Conservation (phyloP, 1,140 invertebrate species). For the Grapholita molesta region DNA sequence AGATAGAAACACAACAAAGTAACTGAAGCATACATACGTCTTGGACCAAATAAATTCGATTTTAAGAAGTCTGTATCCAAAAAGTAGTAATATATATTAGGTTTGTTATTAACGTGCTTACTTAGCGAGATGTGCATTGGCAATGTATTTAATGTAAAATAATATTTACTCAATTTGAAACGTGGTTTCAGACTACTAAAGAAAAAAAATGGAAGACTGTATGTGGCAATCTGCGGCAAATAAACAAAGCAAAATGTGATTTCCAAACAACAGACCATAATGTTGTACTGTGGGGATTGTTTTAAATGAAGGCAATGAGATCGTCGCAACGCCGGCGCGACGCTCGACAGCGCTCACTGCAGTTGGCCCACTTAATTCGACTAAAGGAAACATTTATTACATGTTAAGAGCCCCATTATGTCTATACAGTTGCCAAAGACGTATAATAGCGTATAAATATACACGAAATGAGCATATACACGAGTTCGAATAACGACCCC, state of each 20-base stretch:
- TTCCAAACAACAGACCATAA: slow-evolving; percentile 14
- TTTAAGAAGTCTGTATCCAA: too few species aligned
- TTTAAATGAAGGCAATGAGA: slow-evolving; percentile 61
- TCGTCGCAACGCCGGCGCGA: slow-evolving; percentile 24
- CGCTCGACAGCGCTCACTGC: slow-evolving; percentile 37
- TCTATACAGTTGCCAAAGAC: slow-evolving; percentile 60
- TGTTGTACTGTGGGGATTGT: slow-evolving; percentile 43
- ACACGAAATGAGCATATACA: slow-evolving; percentile 31
- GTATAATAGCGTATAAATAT: slow-evolving; percentile 49
- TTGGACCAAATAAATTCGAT: too few species aligned
- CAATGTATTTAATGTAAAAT: too few species aligned
- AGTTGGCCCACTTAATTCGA: slow-evolving; percentile 58
- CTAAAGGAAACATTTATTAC: slow-evolving; percentile 69
- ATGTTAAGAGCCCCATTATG: slow-evolving; percentile 67
- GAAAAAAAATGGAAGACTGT: too few species aligned
- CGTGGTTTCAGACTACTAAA: too few species aligned
- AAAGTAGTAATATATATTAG: too few species aligned
- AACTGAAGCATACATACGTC: too few species aligned
- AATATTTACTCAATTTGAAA: too few species aligned
- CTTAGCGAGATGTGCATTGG: too few species aligned
- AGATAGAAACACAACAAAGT: too few species aligned
- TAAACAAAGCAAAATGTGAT: slow-evolving; percentile 2
- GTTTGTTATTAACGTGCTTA: too few species aligned
- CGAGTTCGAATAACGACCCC: slow-evolving; percentile 4
- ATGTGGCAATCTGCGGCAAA: background rate